These are phyloP conservation scores for Formica exsecta DNA, from an alignment of 1,140 invertebrate species.

Conservation along the genomic window DNA sequence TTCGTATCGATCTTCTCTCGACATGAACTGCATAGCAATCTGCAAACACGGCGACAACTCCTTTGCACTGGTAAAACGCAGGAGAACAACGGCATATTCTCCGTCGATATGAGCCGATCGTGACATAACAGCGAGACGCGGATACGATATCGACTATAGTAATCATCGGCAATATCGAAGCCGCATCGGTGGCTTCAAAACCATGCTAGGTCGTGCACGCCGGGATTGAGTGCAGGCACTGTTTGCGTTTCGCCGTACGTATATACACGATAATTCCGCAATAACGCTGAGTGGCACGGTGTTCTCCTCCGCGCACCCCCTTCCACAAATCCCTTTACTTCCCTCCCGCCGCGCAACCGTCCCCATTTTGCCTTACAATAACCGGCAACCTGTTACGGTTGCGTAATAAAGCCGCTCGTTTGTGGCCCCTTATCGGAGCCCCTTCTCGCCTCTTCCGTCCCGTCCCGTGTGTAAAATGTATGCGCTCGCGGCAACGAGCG, in stretches of 20 bases:
- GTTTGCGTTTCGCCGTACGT: slow-evolving; percentile 66
- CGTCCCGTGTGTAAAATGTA: background rate
- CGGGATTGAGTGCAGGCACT: slow-evolving; percentile 56
- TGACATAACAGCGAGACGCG: slow-evolving; percentile 53
- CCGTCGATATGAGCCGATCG: slow-evolving; percentile 27
- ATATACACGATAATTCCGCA: slow-evolving; percentile 70
- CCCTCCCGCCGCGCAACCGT: background rate
- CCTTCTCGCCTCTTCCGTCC: background rate
- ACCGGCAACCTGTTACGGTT: slow-evolving; percentile 69
- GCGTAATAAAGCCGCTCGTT: slow-evolving; percentile 64
- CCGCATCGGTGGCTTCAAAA: slow-evolving; percentile 56
- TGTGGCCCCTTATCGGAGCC: background rate
- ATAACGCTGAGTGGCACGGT: slow-evolving; percentile 70
- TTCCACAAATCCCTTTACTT: no score
- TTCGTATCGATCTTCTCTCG: background rate
- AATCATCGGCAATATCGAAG: slow-evolving; percentile 69
- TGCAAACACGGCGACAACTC: slow-evolving; percentile 24
- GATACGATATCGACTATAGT: slow-evolving; percentile 39
- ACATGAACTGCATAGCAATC: slow-evolving; percentile 10
- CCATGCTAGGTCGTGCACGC: slow-evolving; percentile 53
- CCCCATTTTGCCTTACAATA: slow-evolving; percentile 54
- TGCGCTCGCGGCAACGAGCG: background rate
- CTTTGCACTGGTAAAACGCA: slow-evolving; percentile 22
- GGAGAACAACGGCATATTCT: slow-evolving; percentile 32
- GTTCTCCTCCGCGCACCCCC: slow-evolving; percentile 20